Conservation (phyloP, 1,140 invertebrate genomes). For the Platorchestia sp. region DNA sequence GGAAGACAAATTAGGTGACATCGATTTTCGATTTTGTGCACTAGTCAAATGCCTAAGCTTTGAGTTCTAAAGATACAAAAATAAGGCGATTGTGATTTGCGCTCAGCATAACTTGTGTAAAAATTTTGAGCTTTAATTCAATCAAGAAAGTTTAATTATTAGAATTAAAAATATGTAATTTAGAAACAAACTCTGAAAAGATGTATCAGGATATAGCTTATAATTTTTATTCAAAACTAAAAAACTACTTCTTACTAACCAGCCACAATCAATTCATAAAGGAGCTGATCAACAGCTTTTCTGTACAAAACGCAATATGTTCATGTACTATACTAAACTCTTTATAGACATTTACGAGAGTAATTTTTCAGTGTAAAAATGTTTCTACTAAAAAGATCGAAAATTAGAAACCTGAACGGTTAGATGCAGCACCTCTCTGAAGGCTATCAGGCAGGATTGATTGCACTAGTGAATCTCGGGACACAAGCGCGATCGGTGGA, state of each 20-base stretch:
- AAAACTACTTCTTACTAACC: not conserved
- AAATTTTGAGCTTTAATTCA: not conserved
- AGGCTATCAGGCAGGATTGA: not conserved
- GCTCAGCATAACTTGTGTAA: not conserved
- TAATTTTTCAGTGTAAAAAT: not conserved
- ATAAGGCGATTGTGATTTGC: not conserved
- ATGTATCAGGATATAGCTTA: not conserved
- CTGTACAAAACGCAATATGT: not conserved
- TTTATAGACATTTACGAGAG: not conserved
- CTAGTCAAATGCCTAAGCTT: not conserved
- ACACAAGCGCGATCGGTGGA: not conserved
- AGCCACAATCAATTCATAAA: not conserved
- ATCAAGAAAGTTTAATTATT: not conserved
- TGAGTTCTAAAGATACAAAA: not conserved
- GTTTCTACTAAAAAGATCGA: not conserved
- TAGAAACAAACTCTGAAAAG: not conserved
- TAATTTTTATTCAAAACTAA: not conserved
- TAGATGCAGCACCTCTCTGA: not conserved
- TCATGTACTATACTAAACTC: not conserved
- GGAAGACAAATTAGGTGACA: not conserved
- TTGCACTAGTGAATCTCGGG: not conserved
- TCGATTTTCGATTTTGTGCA: not conserved
- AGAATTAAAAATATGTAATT: not conserved
- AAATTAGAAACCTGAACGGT: not conserved
- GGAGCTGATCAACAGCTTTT: no score